phyloP scores from a whole-genome alignment of 1,140 invertebrate genomes.

The Pseudomyrmex concolor region DNA sequence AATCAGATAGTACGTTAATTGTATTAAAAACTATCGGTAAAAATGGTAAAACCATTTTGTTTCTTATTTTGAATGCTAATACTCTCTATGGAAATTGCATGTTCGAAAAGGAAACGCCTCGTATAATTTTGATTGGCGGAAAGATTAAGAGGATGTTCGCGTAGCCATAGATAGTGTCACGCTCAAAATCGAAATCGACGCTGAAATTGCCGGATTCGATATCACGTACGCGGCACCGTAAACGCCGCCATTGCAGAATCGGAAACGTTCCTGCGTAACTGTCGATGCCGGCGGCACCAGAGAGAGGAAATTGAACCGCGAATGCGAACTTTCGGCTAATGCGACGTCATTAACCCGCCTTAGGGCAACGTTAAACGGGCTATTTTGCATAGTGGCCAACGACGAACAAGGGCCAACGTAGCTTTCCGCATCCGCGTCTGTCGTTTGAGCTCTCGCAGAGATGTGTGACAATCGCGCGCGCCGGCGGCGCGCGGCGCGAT shows the following conservation, averaged over 20 bases:
- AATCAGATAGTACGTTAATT: too few relatives aligned
- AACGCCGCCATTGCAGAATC: background rate
- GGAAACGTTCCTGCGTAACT: background rate
- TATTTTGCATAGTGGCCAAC: slow-evolving; percentile 27
- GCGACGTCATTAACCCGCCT: slow-evolving; percentile 31
- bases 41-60: background rate
- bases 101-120: background rate
- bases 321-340: slow-evolving; percentile 49
- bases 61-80: slow-evolving; percentile 1
- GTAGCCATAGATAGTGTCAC: background rate
- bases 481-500: slow-evolving; percentile 63
- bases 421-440: slow-evolving; percentile 40
- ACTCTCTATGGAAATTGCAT: background rate
- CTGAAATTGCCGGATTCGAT: background rate
- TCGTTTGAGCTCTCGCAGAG: background rate
- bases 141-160: background rate
- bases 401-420: background rate
- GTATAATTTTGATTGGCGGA: background rate
- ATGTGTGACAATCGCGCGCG: slow-evolving; percentile 35
- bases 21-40: too few relatives aligned
- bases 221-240: background rate
- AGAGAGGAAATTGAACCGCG: slow-evolving; percentile 21
- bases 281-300: background rate
- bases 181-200: slow-evolving; percentile 3
- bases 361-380: slow-evolving; percentile 22